Conservation (phyloP, 2,113 vertebrate genomes). For the Crypturellus undulatus region DNA sequence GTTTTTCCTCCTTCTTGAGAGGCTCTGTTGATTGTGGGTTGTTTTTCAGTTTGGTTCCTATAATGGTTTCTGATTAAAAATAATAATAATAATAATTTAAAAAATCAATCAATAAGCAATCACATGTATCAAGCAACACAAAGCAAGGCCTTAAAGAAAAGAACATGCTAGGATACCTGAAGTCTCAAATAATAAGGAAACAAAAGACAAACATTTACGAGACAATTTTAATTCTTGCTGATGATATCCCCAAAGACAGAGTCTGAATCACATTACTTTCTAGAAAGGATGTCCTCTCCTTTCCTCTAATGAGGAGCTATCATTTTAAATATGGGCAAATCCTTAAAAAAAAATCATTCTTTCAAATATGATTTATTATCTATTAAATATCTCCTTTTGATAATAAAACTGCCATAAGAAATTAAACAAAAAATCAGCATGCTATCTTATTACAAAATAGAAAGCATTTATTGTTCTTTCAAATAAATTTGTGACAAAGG, state of each 20-base stretch:
- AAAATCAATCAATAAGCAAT: conserved; percentile 45
- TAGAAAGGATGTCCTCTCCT: not conserved
- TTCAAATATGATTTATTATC: not conserved
- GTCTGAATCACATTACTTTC: not conserved
- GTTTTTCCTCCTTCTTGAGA: conserved; percentile 76
- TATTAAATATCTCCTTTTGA: not conserved
- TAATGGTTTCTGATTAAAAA: conserved; percentile 82
- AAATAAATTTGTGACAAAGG: not conserved
- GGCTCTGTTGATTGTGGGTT: conserved; percentile 75
- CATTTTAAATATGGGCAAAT: not conserved
- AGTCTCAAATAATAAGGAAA: not conserved
- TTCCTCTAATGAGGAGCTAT: not conserved
- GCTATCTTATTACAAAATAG: not conserved
- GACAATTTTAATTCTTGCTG: not conserved
- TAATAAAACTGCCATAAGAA: not conserved
- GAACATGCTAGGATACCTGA: not conserved
- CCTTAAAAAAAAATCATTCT: not conserved
- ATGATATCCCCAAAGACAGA: not conserved
- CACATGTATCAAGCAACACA: not conserved
- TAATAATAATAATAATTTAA: conserved; percentile 32
- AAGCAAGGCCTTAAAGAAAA: not conserved
- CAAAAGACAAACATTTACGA: not conserved
- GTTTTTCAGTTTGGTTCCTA: conserved; percentile 84
- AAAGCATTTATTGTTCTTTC: not conserved
- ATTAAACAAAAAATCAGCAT: not conserved